Evolutionary conservation across 2,888 invertebrate genomes (phyloP), one percentile per base, ranked within the genome.

Genomic region (Leptopilina myrica): DNA sequence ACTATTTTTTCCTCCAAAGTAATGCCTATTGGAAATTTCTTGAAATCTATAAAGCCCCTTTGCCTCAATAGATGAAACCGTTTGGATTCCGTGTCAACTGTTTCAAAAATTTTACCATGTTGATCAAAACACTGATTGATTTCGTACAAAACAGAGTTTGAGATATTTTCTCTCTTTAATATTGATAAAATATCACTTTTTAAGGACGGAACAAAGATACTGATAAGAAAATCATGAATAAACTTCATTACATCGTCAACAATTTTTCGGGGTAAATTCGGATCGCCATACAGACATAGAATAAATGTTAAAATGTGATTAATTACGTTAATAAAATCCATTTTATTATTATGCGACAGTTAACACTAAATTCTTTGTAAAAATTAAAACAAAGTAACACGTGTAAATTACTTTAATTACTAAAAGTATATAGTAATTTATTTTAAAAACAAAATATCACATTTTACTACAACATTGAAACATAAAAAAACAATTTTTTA

Each of bases 301-400:
- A 59, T 59, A n/a, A 78, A 79, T 64, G 15, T 53, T 69, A 81
- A 43, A n/a, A 81, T 56, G n/a, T 79, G 62, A 75, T 81, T 73
- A 43, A 79, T 20, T 56, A 81, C 40, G 76, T 26, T 59, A 40
- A 15, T 64, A 26, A 77, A 12, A 77, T 77, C 78, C 53, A 76
- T 77, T 46, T 62, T 80, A 40, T 14, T 64, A 40, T 43, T 15
- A 56, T 56, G 12, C 56, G 26, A 26, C 43, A 66, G 14, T 33
- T 59, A 26, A 26, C 26, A 26, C 26, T 26, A 26, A 26, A 26
- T 64, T 59, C 33, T n/a, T 56, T 56, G 5, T 12, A 56, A 56
- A 12, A 56, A 5, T 56, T 56, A 56, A 12, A 56, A 6, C n/a
- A 56, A 12, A 56, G 12, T 56, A 56, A 56, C 46, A 46, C 46